Evolutionary conservation across 2,888 invertebrate genomes (phyloP), one percentile per base, ranked within the genome.

Genomic region (Cylloceria caligata): DNA sequence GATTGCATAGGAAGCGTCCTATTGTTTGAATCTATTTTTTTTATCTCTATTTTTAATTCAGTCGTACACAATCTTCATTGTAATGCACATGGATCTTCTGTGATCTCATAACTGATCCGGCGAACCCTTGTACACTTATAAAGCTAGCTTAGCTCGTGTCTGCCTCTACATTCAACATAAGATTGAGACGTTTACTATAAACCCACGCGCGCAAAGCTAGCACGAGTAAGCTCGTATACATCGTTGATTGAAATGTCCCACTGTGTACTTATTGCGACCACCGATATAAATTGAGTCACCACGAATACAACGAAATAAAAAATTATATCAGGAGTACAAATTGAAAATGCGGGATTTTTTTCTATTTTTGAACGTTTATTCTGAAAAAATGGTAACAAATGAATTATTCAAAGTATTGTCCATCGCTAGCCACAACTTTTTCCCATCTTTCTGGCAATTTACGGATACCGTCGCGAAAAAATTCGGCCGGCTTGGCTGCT

Each of bases 171-270:
- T 19, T 52, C 11, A 7, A 16, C 3, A 3, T 30, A 30, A 30
- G 67, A 73, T 73, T 79, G 67, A 73, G 79, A 19, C 72, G 49
- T 79, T 78, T 72, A 30, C 60, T 13, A 60, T 67, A n/a, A n/a
- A 36, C 72, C 79, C 72, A 73, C 67, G 72, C 77, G 64, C 27
- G 16, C 16, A 64, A 64, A 42, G 3, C 21, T 52, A 13, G 24
- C 47, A 52, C 11, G 11, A 64, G 64, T 21, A 36, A 72, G 45
- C 39, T 67, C 39, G 67, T 19, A 13, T 13, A 11, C n/a, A 49
- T 19, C 64, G 39, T 49, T 67, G 60, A 79, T 79, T 67, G 79
- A 79, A 67, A 79, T 21, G 49, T 79, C 79, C 49, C 47, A 57
- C 65, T 57, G 67, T 39, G 60, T 1, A 11, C 16, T 4, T 30